Conservation (phyloP, 2,797 vertebrate species). For the Cuculus canorus region DNA sequence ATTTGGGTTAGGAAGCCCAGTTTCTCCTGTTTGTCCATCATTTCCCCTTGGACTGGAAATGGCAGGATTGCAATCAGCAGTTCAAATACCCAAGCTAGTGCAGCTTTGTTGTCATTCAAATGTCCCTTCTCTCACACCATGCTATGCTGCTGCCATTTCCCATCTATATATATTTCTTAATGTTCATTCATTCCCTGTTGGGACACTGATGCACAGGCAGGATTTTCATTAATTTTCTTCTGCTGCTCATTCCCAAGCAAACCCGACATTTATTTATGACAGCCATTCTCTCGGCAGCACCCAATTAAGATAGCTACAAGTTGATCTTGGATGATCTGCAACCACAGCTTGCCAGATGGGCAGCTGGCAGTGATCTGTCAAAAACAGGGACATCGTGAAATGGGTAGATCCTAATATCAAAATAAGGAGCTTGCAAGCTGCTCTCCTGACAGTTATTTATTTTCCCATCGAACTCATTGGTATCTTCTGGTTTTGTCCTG, state of each 20-base stretch:
- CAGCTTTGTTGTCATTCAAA: not conserved
- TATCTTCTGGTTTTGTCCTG: not conserved
- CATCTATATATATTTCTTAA: not conserved
- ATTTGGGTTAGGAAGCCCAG: not conserved
- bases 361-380: slow-evolving; percentile 42
- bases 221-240: slow-evolving; percentile 31
- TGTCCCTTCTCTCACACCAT: not conserved
- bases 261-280: not conserved
- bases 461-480: not conserved
- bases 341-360: not conserved
- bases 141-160: not conserved
- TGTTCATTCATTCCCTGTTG: not conserved
- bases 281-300: not conserved
- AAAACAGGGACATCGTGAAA: not conserved
- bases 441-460: not conserved
- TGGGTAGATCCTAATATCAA: slow-evolving; percentile 4
- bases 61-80: not conserved
- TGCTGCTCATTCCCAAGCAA: not conserved
- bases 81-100: not conserved
- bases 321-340: slow-evolving; percentile 21
- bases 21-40: not conserved
- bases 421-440: slow-evolving; percentile 31
- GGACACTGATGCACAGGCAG: not conserved
- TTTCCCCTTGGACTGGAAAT: not conserved
- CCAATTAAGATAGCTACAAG: slow-evolving; percentile 8